Conservation (phyloP, 1,140 invertebrate genomes). For the Drosophila kurseongensis region DNA sequence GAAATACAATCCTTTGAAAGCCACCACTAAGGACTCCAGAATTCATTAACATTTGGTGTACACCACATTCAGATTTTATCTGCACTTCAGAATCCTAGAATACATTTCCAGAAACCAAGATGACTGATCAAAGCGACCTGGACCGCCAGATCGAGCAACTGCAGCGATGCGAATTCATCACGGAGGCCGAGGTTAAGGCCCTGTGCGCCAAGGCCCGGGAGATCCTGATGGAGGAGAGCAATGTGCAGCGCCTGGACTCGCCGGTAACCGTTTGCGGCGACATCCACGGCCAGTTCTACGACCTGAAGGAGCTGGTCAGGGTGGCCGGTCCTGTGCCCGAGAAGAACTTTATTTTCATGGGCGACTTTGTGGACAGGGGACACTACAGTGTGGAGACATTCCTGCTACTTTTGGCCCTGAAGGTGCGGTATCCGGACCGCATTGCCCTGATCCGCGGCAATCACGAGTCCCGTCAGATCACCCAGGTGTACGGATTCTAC, state of each 20-base stretch:
- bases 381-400: neutral
- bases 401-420: neutral
- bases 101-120: neutral
- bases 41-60: neutral
- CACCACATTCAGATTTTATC: neutral
- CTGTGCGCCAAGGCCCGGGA: neutral
- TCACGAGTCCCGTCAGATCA: neutral
- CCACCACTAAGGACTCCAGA: neutral
- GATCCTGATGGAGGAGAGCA: neutral
- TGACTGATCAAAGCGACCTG: neutral
- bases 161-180: neutral
- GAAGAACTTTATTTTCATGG: neutral
- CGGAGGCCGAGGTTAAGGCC: neutral
- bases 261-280: conserved; percentile 1
- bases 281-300: neutral
- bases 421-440: conserved; percentile 1
- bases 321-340: neutral
- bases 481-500: conserved; percentile 1
- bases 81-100: too few species aligned
- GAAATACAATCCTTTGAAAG: neutral
- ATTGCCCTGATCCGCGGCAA: neutral
- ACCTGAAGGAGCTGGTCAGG: neutral
- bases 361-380: neutral
- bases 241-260: neutral
- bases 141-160: neutral